Evolutionary conservation across 2,888 invertebrate species (phyloP).

Genomic region (Galerucella nymphaeae): DNA sequence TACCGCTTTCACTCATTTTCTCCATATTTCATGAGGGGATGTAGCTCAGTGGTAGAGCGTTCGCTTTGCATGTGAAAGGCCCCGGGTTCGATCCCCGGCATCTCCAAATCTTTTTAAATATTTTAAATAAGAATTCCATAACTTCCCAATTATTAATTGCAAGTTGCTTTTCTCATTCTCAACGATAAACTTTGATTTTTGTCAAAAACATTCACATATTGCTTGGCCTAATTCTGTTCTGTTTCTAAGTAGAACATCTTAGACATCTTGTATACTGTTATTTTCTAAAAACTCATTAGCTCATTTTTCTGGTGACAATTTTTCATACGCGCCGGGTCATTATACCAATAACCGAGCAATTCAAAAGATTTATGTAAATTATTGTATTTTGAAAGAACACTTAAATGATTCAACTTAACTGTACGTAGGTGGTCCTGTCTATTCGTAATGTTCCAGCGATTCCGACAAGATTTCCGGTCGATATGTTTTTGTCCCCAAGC

Average conservation of each 20-base stretch:
- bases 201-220: no score
- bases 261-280: not conserved
- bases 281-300: not conserved
- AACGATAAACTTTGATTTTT: no score
- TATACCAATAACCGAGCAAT: not conserved
- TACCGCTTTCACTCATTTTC: no score
- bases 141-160: not conserved
- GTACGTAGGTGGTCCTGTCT: constrained; percentile 9
- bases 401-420: constrained; percentile 10
- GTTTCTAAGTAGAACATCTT: not conserved
- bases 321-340: not conserved
- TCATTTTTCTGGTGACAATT: not conserved
- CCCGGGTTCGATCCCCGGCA: constrained; percentile 99
- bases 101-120: constrained; percentile 70
- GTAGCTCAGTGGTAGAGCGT: constrained; percentile 99
- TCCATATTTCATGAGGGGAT: no score
- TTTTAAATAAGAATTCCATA: not conserved
- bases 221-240: not conserved
- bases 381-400: constrained; percentile 3
- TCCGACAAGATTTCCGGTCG: not conserved
- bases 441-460: not conserved
- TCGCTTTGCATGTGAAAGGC: constrained; percentile 99
- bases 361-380: constrained; percentile 1
- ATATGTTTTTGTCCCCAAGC: no score
- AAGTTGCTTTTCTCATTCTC: no score